A percentile compares a stretch with the other conserved stretches of the same genome.
Conservation (phyloP, 2,888 invertebrate species). For the Drosophila picticornis region DNA sequence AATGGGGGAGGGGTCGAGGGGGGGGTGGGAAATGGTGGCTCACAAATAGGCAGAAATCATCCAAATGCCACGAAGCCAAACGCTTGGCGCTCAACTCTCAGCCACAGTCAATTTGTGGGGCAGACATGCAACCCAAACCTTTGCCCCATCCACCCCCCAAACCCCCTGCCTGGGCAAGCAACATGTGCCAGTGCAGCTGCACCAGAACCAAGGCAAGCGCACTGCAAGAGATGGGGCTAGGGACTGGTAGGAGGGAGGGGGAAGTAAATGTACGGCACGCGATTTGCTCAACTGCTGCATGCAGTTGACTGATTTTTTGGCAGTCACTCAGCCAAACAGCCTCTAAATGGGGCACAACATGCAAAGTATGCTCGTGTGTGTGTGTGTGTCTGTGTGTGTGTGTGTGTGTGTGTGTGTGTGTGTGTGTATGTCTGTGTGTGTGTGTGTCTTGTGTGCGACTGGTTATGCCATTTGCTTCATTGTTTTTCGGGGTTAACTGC, state of each 20-base stretch:
- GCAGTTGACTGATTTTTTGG: conserved; percentile 66
- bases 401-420: conserved; percentile 10
- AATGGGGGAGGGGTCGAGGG: background rate
- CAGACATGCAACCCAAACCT: conserved; percentile 27
- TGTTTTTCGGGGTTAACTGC: conserved; percentile 79
- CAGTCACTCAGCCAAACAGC: conserved; percentile 48
- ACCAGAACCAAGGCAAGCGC: conserved; percentile 45
- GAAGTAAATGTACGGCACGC: conserved; percentile 51
- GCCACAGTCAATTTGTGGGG: conserved; percentile 53
- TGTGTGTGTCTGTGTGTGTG: background rate
- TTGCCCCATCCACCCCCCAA: background rate
- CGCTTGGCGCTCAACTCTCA: conserved; percentile 31
- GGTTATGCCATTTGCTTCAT: conserved; percentile 70
- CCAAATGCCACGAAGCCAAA: conserved; percentile 72
- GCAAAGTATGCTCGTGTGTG: conserved; percentile 26
- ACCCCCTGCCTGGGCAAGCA: conserved; percentile 25
- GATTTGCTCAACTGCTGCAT: conserved; percentile 66
- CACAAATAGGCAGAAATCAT: conserved; percentile 75
- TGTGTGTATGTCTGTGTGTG: conserved; percentile 17
- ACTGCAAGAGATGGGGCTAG: background rate
- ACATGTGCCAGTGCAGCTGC: conserved; percentile 65
- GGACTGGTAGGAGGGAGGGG: background rate
- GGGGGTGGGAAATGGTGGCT: background rate
- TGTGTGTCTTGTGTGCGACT: conserved; percentile 27
- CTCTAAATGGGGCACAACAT: conserved; percentile 72